A percentile compares a stretch with the other conserved stretches of the same genome.
phyloP scores from a whole-genome alignment of 2,888 invertebrate species.

The Dyspetes luteomarginatus region DNA sequence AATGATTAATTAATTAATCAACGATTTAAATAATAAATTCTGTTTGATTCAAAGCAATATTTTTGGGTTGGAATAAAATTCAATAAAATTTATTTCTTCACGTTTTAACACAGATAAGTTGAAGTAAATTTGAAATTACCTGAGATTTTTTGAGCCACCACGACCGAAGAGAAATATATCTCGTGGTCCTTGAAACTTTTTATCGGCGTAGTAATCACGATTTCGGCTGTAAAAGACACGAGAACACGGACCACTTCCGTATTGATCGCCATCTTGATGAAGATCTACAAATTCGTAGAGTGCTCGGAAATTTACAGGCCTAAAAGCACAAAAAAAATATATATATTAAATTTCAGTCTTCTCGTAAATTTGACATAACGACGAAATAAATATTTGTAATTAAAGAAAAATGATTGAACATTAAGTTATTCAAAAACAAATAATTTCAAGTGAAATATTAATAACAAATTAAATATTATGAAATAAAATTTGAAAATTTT shows the following conservation, averaged over 20 bases:
- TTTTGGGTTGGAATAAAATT: too few species aligned
- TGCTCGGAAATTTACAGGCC: constrained; percentile 93
- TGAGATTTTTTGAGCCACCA: constrained; percentile 92
- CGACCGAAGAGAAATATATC: constrained; percentile 94
- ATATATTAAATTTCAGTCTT: too few species aligned
- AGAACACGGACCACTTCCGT: constrained; percentile 90
- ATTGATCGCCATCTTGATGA: constrained; percentile 92
- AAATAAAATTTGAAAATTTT: constrained; percentile 37
- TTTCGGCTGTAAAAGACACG: constrained; percentile 89
- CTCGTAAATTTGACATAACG: too few species aligned
- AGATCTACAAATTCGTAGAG: constrained; percentile 95
- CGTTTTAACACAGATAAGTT: too few species aligned
- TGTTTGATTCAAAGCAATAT: too few species aligned
- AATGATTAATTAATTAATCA: neutral
- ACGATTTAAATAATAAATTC: too few species aligned
- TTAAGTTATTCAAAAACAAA: too few species aligned
- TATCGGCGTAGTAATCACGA: constrained; percentile 87
- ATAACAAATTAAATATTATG: neutral
- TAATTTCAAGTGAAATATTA: too few species aligned
- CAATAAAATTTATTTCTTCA: too few species aligned
- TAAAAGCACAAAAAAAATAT: constrained; percentile 81
- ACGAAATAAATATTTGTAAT: too few species aligned
- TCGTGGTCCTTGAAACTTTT: constrained; percentile 91
- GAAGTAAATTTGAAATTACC: constrained; percentile 83
- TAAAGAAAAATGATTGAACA: too few species aligned